phyloP scores from a whole-genome alignment of 1,140 invertebrate species.

The Drosophila saltans region DNA sequence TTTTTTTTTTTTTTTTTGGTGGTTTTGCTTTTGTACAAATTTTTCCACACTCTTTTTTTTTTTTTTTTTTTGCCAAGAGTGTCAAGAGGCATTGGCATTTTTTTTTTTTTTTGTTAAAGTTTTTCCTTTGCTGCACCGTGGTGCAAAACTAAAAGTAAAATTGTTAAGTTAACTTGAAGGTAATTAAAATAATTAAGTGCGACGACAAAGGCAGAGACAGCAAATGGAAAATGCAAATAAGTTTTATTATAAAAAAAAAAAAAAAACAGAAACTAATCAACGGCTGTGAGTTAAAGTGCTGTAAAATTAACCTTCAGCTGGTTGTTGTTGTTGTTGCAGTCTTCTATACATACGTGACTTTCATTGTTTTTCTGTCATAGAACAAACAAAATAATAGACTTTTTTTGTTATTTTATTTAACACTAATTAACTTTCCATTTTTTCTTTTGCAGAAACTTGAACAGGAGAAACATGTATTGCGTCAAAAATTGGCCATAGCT shows the following conservation, averaged over 20 bases:
- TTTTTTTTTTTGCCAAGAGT: slow-evolving; percentile 31
- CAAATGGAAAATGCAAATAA: slow-evolving; percentile 63
- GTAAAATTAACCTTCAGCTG: slow-evolving; percentile 66
- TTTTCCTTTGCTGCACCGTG: slow-evolving; percentile 39
- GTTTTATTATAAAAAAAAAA: slow-evolving; percentile 16
- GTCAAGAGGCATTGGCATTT: slow-evolving; percentile 72
- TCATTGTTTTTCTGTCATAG: slow-evolving; percentile 69
- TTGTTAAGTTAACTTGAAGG: slow-evolving; percentile 1
- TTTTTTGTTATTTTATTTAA: slow-evolving; percentile 9
- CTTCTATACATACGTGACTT: slow-evolving; percentile 26
- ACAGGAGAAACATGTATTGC: slow-evolving; percentile 95
- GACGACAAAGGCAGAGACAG: slow-evolving; percentile 4
- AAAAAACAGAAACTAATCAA: slow-evolving; percentile 16
- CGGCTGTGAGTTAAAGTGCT: slow-evolving; percentile 26
- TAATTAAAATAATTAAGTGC: slow-evolving; percentile 37
- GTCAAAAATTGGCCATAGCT: slow-evolving; percentile 91
- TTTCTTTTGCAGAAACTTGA: slow-evolving; percentile 90
- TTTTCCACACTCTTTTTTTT: slow-evolving; percentile 23
- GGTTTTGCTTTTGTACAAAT: slow-evolving; percentile 38
- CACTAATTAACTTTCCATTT: slow-evolving; percentile 71
- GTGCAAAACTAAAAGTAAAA: slow-evolving; percentile 28
- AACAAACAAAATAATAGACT: slow-evolving; percentile 54
- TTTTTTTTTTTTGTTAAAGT: slow-evolving; percentile 33
- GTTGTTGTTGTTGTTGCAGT: no score
- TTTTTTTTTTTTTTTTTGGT: slow-evolving; percentile 46